Conservation (phyloP, 2,888 invertebrate genomes). For the Andrena hattorfiana region DNA sequence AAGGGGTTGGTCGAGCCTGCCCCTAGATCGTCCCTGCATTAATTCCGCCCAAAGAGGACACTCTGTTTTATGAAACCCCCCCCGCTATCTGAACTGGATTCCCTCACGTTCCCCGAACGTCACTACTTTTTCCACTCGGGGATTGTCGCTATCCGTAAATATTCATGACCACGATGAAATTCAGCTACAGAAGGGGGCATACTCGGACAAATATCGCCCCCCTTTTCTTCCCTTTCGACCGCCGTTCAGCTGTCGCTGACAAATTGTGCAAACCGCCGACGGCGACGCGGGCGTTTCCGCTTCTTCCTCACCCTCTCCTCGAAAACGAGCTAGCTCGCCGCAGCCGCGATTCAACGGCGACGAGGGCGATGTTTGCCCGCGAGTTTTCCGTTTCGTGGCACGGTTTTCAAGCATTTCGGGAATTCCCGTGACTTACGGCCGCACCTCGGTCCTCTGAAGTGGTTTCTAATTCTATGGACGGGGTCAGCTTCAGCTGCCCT, state of each 20-base stretch:
- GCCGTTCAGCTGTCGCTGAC: constrained; percentile 36
- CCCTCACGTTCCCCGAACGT: neutral
- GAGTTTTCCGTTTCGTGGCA: neutral
- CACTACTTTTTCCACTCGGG: neutral
- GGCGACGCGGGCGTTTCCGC: constrained; percentile 38
- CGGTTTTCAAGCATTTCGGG: too few species aligned
- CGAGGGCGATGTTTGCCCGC: neutral
- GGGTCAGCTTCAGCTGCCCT: too few species aligned
- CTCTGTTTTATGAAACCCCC: neutral
- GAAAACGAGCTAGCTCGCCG: constrained; percentile 25
- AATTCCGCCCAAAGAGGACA: neutral
- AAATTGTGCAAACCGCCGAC: constrained; percentile 58
- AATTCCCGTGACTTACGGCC: too few species aligned
- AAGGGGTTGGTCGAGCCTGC: neutral
- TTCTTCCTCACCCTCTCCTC: constrained; percentile 10
- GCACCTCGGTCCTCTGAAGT: too few species aligned
- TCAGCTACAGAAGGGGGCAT: constrained; percentile 25
- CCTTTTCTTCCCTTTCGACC: constrained; percentile 8
- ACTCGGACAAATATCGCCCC: constrained; percentile 15
- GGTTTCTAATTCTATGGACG: too few species aligned
- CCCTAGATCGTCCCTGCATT: neutral
- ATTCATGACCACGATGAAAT: constrained; percentile 36
- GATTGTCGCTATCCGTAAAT: constrained; percentile 11
- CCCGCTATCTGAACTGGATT: neutral
- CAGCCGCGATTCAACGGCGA: constrained; percentile 13